These are phyloP conservation scores for Chrysogorgia sp. DNA, from an alignment of 92 coral and sea anemone genomes.

Conservation along the genomic window DNA sequence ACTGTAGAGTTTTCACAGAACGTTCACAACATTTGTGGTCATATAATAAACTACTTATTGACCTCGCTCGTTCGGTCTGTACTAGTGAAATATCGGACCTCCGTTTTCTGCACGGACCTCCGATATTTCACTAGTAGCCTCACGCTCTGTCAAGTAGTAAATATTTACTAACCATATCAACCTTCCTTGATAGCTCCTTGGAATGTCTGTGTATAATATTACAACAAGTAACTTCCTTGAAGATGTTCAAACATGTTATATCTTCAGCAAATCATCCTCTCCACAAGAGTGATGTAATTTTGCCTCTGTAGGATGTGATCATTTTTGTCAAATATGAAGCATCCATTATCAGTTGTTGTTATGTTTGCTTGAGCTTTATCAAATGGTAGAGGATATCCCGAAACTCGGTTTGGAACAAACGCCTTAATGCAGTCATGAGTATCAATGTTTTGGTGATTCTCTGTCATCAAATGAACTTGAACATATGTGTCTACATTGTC, in stretches of 20 bases:
- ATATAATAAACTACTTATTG: no score
- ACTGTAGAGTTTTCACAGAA: no score
- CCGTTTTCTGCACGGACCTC: no score
- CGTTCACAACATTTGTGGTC: no score
- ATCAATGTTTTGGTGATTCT: conserved; percentile 10
- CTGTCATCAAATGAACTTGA: not conserved
- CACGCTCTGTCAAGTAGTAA: no score
- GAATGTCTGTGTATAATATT: conserved; percentile 7
- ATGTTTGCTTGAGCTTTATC: not conserved
- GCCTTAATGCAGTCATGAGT: conserved; percentile 1
- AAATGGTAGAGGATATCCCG: not conserved
- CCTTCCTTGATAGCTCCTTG: not conserved
- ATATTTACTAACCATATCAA: not conserved
- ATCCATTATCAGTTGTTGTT: not conserved
- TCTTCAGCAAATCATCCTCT: conserved; percentile 3
- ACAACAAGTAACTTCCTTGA: not conserved
- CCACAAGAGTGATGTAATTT: not conserved
- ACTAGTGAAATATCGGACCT: no score
- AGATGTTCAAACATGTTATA: not conserved
- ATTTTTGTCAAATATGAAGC: not conserved
- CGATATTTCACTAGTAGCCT: no score
- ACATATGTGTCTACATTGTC: conserved; percentile 17
- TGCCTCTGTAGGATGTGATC: not conserved
- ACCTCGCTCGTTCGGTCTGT: no score
- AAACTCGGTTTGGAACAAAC: conserved; percentile 24